phyloP scores from a whole-genome alignment of 2,113 vertebrate species.

The Phrynocephalus versicolor region DNA sequence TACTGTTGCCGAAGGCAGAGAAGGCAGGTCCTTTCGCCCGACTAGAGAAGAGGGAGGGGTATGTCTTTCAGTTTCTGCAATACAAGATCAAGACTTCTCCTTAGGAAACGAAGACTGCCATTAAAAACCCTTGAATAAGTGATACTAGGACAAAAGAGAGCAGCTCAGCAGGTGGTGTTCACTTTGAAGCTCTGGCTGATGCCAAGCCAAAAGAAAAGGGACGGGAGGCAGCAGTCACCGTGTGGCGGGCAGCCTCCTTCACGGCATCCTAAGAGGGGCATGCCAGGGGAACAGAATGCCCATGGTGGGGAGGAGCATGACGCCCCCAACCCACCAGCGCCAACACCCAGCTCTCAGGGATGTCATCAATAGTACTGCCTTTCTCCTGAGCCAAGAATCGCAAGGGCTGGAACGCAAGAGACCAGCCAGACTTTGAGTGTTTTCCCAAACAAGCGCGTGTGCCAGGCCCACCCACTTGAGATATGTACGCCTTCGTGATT shows the following conservation, averaged over 20 bases:
- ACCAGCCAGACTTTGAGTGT: not conserved
- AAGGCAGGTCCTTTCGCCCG: not conserved
- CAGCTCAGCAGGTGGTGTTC: not conserved
- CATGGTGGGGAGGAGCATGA: no score
- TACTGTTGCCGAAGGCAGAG: not conserved
- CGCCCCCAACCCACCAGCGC: not conserved
- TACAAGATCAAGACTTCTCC: not conserved
- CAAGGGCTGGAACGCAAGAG: not conserved
- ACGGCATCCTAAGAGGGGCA: not conserved
- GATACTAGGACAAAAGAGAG: slow-evolving; percentile 3
- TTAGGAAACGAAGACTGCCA: not conserved
- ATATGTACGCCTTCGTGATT: not conserved
- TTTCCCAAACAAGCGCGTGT: not conserved
- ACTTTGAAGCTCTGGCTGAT: not conserved
- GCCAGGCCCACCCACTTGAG: not conserved
- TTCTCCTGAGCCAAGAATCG: not conserved
- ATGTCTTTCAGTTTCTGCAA: not conserved
- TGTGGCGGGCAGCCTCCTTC: not conserved
- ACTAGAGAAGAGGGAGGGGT: not conserved
- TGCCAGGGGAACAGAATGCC: not conserved
- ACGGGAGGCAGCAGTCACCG: not conserved
- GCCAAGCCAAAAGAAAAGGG: not conserved
- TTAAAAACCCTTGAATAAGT: slow-evolving; percentile 6
- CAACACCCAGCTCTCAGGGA: no score
- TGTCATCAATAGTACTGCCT: not conserved